Evolutionary conservation across 2,113 vertebrate species (phyloP).

Genomic region (Trichechus manatus): DNA sequence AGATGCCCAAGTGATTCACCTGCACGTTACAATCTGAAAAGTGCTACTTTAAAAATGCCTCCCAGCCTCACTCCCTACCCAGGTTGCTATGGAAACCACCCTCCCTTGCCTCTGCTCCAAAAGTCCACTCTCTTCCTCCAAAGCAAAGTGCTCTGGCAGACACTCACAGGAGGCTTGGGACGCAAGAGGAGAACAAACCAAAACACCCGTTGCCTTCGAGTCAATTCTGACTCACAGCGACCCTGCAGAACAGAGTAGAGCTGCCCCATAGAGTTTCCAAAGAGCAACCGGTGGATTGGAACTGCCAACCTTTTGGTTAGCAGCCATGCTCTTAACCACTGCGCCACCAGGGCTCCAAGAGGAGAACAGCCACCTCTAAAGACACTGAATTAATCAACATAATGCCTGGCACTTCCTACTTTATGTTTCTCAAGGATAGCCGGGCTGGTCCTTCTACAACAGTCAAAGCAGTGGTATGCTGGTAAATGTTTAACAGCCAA

Average conservation of each 20-base stretch:
- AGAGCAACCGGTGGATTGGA: too few species aligned
- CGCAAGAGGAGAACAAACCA: neutral
- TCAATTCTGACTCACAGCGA: too few species aligned
- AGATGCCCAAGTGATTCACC: neutral
- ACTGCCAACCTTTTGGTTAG: too few species aligned
- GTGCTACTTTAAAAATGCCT: neutral
- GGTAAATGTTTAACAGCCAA: neutral
- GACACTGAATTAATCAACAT: neutral
- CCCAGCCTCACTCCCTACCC: neutral
- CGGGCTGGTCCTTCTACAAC: neutral
- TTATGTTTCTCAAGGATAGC: neutral
- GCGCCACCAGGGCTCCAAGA: neutral
- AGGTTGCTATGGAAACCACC: conserved; percentile 59
- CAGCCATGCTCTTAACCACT: too few species aligned
- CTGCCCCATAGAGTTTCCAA: too few species aligned
- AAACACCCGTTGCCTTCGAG: too few species aligned
- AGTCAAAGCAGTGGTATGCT: neutral
- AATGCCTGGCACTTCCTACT: neutral
- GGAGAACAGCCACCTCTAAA: neutral
- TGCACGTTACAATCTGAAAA: neutral
- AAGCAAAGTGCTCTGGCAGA: conserved; percentile 19
- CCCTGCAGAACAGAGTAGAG: too few species aligned
- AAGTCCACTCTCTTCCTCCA: neutral
- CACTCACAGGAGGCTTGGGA: neutral
- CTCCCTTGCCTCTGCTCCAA: neutral